A percentile compares a stretch with the other conserved stretches of the same genome.
These are phyloP conservation scores for Steromphala cineraria DNA, from an alignment of 2,888 invertebrate genomes.

Conservation along the genomic window DNA sequence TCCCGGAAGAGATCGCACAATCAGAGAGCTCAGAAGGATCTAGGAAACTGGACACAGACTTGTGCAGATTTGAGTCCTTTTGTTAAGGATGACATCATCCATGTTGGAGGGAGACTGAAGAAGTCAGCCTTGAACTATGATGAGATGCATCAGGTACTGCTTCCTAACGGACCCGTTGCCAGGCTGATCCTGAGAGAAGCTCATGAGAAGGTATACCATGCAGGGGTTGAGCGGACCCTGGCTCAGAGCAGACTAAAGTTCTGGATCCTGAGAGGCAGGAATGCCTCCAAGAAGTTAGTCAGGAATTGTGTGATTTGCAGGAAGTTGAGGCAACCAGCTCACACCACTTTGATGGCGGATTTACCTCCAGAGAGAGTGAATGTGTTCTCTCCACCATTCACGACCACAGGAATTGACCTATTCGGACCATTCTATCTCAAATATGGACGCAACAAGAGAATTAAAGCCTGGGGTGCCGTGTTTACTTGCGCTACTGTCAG, in stretches of 20 bases:
- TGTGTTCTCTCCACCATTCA: too few species aligned
- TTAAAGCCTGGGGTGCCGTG: too few species aligned
- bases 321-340: too few species aligned
- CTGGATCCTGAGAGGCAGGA: conserved; percentile 18
- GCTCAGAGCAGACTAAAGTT: neutral
- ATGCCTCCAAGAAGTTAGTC: neutral
- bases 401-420: too few species aligned
- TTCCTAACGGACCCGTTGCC: neutral
- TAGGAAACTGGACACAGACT: neutral
- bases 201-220: neutral
- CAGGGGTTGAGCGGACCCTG: conserved; percentile 18
- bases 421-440: too few species aligned
- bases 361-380: too few species aligned
- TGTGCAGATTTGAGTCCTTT: neutral
- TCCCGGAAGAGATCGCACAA: too few species aligned
- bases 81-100: neutral
- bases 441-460: too few species aligned
- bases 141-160: conserved; percentile 11
- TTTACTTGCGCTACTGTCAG: too few species aligned
- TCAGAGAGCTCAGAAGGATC: too few species aligned
- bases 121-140: neutral
- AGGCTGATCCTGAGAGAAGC: too few species aligned
- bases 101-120: conserved; percentile 20
- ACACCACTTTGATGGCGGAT: too few species aligned
- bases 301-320: conserved; percentile 21